A percentile compares a stretch with the other conserved stretches of the same genome.
phyloP scores from a whole-genome alignment of 37 sponge, comb jelly and placozoan species.

The Oscarella lobularis region DNA sequence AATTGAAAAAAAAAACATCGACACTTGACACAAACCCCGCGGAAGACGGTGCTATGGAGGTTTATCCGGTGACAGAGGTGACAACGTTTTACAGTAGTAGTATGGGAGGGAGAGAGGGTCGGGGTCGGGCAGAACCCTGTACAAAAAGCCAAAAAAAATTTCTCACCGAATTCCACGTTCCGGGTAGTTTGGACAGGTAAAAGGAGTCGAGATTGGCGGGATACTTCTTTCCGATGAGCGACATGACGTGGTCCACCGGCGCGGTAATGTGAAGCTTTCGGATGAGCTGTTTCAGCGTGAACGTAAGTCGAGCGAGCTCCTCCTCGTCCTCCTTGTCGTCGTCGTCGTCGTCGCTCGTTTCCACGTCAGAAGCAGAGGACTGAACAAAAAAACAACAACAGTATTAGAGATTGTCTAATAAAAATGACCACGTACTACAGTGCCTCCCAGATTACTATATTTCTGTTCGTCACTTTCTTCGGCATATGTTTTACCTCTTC shows the following conservation, averaged over 20 bases:
- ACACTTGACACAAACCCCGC: no score
- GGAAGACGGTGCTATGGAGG: no score
- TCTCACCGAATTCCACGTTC: conserved; percentile 61
- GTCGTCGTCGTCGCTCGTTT: not conserved
- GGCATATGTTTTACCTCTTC: not conserved
- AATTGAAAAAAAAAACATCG: no score
- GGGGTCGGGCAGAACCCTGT: no score
- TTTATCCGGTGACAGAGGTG: no score
- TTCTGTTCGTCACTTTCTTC: no score
- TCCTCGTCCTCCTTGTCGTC: conserved; percentile 12
- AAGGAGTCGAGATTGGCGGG: conserved; percentile 85
- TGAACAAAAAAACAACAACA: not conserved
- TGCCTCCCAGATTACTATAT: no score
- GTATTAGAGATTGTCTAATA: no score
- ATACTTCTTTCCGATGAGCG: conserved; percentile 82
- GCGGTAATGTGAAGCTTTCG: conserved; percentile 90
- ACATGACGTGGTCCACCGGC: conserved; percentile 91
- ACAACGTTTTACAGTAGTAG: no score
- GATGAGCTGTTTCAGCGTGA: conserved; percentile 97
- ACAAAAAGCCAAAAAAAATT: no score
- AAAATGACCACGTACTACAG: no score
- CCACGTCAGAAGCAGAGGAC: not conserved
- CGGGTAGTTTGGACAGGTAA: conserved; percentile 68
- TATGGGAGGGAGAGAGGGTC: no score
- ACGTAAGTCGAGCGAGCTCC: conserved; percentile 61